Percentiles rank a stretch among this genome's conserved stretches.
Evolutionary conservation across 1,140 invertebrate genomes (phyloP).

Genomic region (Hyles euphorbiae): DNA sequence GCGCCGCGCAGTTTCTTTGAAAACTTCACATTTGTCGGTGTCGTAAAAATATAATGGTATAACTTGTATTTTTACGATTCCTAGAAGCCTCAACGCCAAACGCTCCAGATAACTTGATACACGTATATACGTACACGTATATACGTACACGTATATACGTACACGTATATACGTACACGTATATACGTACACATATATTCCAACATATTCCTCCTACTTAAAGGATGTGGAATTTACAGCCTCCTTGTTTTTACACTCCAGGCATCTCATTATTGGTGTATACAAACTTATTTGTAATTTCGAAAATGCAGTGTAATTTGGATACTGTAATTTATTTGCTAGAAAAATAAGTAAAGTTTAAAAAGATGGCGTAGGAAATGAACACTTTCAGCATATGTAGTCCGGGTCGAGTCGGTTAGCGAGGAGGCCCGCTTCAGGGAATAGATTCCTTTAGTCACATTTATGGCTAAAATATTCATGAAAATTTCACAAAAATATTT

Average conservation of each 20-base stretch:
- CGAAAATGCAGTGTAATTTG: too few species aligned
- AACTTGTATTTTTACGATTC: slow-evolving; percentile 53
- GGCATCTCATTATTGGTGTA: too few species aligned
- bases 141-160: neutral
- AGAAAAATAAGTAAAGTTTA: too few species aligned
- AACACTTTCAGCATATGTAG: neutral
- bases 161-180: too few species aligned
- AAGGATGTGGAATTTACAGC: too few species aligned
- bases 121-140: neutral
- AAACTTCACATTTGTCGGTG: slow-evolving; percentile 56
- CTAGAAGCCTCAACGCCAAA: slow-evolving; percentile 34
- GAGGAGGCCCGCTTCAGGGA: slow-evolving; percentile 38
- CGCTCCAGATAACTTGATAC: slow-evolving; percentile 24
- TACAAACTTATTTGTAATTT: too few species aligned
- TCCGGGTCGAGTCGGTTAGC: neutral
- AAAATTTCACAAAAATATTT: slow-evolving; percentile 71
- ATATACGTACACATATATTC: too few species aligned
- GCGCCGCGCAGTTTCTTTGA: slow-evolving; percentile 28
- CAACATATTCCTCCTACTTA: too few species aligned
- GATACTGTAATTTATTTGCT: too few species aligned
- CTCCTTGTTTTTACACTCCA: too few species aligned
- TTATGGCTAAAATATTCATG: slow-evolving; percentile 75
- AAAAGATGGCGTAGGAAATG: too few species aligned
- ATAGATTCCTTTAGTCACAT: slow-evolving; percentile 71
- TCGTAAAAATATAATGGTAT: slow-evolving; percentile 57